Evolutionary conservation across 92 coral and sea anemone species (phyloP).

Genomic region (Phymanthus crucifer): DNA sequence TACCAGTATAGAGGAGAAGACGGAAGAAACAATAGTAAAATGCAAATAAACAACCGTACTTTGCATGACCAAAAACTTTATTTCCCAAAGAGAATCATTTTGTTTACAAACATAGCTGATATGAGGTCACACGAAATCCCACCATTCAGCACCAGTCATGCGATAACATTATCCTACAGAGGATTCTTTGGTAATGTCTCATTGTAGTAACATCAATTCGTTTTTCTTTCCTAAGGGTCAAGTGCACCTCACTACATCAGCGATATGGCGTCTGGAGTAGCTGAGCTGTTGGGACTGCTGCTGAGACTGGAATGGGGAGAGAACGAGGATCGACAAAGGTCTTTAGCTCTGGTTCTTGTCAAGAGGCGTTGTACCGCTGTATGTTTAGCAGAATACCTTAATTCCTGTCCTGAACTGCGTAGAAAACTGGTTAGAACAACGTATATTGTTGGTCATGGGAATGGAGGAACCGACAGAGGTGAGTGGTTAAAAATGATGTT

Average conservation of each 20-base stretch:
- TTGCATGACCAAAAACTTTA: too few relatives aligned
- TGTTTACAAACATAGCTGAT: too few relatives aligned
- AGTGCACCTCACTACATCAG: background rate
- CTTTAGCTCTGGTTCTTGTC: slow-evolving; percentile 79
- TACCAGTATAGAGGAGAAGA: too few relatives aligned
- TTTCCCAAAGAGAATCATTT: too few relatives aligned
- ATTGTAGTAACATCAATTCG: too few relatives aligned
- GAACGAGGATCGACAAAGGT: slow-evolving; percentile 37
- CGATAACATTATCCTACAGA: background rate
- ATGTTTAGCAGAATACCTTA: slow-evolving; percentile 63
- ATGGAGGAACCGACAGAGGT: slow-evolving; percentile 45
- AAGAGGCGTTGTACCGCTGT: slow-evolving; percentile 74
- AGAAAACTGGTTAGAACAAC: slow-evolving; percentile 57
- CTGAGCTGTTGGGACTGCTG: slow-evolving; percentile 65
- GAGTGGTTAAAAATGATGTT: background rate
- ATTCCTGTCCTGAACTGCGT: slow-evolving; percentile 46
- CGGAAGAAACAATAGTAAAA: too few relatives aligned
- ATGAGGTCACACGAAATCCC: too few relatives aligned
- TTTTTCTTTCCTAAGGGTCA: background rate
- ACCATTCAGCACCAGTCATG: too few relatives aligned
- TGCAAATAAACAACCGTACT: too few relatives aligned
- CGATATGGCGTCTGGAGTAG: slow-evolving; percentile 62
- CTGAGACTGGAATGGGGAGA: slow-evolving; percentile 51
- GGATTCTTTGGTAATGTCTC: too few relatives aligned
- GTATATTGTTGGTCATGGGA: slow-evolving; percentile 50